phyloP scores from a whole-genome alignment of 2,797 vertebrate genomes.

The Notolepis coatsorum region DNA sequence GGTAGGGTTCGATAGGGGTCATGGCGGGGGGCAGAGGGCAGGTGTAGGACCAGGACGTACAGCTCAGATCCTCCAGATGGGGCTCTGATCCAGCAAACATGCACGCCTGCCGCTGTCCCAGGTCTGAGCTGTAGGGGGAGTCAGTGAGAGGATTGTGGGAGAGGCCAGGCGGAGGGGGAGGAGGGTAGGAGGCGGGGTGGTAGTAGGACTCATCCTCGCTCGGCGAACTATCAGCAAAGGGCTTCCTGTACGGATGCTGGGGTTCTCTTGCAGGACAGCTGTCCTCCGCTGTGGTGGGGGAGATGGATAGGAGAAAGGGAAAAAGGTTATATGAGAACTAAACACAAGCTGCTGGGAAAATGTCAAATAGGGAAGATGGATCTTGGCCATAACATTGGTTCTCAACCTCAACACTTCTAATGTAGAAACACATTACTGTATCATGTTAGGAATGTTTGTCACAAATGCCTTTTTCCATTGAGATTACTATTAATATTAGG shows the following conservation, averaged over 20 bases:
- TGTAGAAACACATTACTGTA: too few species aligned
- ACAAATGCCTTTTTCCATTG: too few species aligned
- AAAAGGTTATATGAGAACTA: background rate
- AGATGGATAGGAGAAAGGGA: slow-evolving; percentile 30
- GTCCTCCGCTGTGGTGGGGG: slow-evolving; percentile 78
- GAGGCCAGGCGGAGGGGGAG: slow-evolving; percentile 83
- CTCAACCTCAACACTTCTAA: too few species aligned
- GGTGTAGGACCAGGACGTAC: slow-evolving; percentile 92
- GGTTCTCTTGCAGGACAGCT: slow-evolving; percentile 84
- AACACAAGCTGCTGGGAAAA: background rate
- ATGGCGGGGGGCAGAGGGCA: slow-evolving; percentile 89
- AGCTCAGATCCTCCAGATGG: slow-evolving; percentile 91
- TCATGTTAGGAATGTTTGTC: too few species aligned
- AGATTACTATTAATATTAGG: too few species aligned
- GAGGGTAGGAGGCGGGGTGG: slow-evolving; percentile 82
- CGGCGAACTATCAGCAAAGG: slow-evolving; percentile 88
- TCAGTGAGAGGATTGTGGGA: slow-evolving; percentile 65
- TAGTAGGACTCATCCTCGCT: slow-evolving; percentile 90
- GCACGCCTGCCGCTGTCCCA: slow-evolving; percentile 93
- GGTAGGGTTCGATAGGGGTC: slow-evolving; percentile 92
- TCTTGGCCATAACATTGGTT: too few species aligned
- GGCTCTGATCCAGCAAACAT: slow-evolving; percentile 92
- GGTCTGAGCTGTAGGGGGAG: slow-evolving; percentile 89
- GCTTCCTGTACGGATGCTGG: slow-evolving; percentile 89
- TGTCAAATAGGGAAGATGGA: too few species aligned